phyloP scores from a whole-genome alignment of 2,797 vertebrate genomes.

The Astyanax mexicanus region DNA sequence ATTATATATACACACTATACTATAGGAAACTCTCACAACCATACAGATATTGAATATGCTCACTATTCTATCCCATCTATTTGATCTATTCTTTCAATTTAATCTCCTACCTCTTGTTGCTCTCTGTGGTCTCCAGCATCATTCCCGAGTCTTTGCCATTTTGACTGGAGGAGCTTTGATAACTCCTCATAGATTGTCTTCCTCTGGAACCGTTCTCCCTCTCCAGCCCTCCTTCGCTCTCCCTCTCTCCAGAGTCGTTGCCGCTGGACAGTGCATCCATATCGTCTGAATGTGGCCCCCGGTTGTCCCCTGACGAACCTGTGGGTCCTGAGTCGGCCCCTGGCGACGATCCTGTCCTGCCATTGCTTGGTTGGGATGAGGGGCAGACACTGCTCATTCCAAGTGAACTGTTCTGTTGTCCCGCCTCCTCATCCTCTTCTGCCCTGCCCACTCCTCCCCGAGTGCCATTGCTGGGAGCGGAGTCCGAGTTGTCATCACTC shows the following conservation, averaged over 20 bases:
- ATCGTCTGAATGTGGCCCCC: conserved; percentile 78
- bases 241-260: conserved; percentile 86
- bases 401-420: conserved; percentile 52
- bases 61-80: no score
- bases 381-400: conserved; percentile 49
- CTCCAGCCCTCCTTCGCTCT: conserved; percentile 77
- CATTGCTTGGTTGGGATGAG: conserved; percentile 43
- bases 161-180: conserved; percentile 83
- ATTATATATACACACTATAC: no score
- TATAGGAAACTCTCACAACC: no score
- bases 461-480: conserved; percentile 71
- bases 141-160: conserved; percentile 90
- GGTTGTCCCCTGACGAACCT: conserved; percentile 60
- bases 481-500: conserved; percentile 82
- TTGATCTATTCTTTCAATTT: no score
- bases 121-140: conserved; percentile 87
- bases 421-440: conserved; percentile 66
- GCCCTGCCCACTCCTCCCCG: conserved; percentile 69
- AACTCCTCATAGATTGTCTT: conserved; percentile 82
- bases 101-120: conserved; percentile 91
- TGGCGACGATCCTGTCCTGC: conserved; percentile 66
- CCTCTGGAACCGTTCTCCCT: conserved; percentile 68
- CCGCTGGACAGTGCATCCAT: conserved; percentile 88
- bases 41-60: no score
- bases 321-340: conserved; percentile 63